A percentile compares a stretch with the other conserved stretches of the same genome.
phyloP scores from a whole-genome alignment of 2,888 invertebrate species.

The Mesochorus sp. region DNA sequence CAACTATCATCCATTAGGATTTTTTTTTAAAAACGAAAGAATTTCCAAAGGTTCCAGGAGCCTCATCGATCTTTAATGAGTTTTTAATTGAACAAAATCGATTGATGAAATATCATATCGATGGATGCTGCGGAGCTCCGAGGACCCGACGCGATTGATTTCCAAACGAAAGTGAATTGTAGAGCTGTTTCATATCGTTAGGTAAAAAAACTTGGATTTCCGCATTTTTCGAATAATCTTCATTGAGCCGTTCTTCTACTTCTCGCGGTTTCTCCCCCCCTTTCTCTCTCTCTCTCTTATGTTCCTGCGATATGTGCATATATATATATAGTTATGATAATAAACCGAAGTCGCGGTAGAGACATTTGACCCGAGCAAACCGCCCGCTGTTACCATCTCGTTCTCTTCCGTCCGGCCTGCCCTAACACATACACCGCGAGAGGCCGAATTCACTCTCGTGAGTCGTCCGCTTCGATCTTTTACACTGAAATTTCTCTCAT shows the following conservation, averaged over 20 bases:
- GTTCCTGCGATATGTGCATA: neutral
- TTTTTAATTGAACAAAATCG: no score
- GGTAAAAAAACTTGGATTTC: no score
- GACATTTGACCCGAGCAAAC: constrained; percentile 78
- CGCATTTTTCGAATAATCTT: constrained; percentile 32
- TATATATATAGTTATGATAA: constrained; percentile 61
- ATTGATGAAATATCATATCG: no score
- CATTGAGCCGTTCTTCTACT: constrained; percentile 53
- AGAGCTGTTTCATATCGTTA: no score
- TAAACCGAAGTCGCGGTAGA: constrained; percentile 77
- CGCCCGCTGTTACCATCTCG: constrained; percentile 78
- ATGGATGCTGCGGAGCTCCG: no score
- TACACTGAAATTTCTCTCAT: constrained; percentile 43
- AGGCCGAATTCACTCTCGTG: constrained; percentile 3
- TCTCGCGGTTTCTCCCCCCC: constrained; percentile 26
- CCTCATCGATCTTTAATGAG: no score
- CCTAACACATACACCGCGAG: constrained; percentile 32
- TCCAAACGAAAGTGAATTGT: no score
- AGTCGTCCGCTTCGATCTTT: constrained; percentile 43
- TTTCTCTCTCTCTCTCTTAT: constrained; percentile 18
- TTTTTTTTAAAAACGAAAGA: no score
- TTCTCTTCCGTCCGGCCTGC: constrained; percentile 72
- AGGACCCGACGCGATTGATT: no score
- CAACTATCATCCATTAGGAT: no score
- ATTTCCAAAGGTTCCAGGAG: no score